Conservation (phyloP, 2,888 invertebrate genomes). For the Agriotes lineatus region DNA sequence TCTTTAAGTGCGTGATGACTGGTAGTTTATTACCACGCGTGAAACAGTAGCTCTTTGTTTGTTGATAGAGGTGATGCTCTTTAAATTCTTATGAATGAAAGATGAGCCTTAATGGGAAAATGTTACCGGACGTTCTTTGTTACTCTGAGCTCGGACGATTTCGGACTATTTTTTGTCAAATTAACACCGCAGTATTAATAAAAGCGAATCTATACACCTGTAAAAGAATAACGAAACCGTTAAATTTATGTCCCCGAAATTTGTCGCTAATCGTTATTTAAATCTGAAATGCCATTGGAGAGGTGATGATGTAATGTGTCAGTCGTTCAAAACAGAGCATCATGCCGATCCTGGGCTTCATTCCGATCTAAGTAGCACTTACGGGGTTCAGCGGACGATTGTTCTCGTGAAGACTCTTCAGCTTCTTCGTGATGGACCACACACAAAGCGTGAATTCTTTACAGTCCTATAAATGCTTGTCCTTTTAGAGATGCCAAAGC, state of each 20-base stretch:
- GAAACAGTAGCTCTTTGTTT: slow-evolving; percentile 56
- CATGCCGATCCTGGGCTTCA: slow-evolving; percentile 37
- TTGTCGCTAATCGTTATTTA: not conserved
- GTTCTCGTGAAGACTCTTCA: slow-evolving; percentile 53
- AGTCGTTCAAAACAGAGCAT: slow-evolving; percentile 27
- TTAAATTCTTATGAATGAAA: slow-evolving; percentile 42
- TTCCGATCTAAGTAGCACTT: slow-evolving; percentile 57
- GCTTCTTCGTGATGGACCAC: slow-evolving; percentile 52
- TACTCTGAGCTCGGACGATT: too few relatives aligned
- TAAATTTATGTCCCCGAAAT: too few relatives aligned
- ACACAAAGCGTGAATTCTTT: slow-evolving; percentile 47
- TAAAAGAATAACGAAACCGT: too few relatives aligned
- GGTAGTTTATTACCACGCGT: slow-evolving; percentile 49
- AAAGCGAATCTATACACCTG: too few relatives aligned
- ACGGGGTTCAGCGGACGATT: slow-evolving; percentile 55
- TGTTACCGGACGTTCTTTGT: too few relatives aligned
- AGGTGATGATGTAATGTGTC: not conserved
- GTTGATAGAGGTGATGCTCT: slow-evolving; percentile 52
- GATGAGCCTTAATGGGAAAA: slow-evolving; percentile 26
- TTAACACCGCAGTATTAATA: too few relatives aligned
- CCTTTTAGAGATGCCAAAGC: too few relatives aligned
- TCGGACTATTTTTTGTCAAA: too few relatives aligned
- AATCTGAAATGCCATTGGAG: not conserved
- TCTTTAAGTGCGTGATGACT: slow-evolving; percentile 44
- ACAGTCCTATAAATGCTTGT: not conserved